phyloP scores from a whole-genome alignment of 2,113 vertebrate genomes.

The chimpanzee (Pan troglodytes) region NHGRI_mPanTro3-v2.1_pri NC_072421.2:13680001-13680500 shows the following conservation, averaged over 20 bases:
- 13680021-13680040: background rate
- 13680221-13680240: background rate
- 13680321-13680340: background rate
- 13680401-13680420: background rate
- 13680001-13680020: background rate
- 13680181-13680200: background rate
- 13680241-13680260: background rate
- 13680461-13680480: background rate
- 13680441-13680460: background rate
- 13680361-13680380: background rate
- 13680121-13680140: background rate
- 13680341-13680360: background rate
- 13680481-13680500: background rate
- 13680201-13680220: background rate
- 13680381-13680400: background rate
- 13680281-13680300: background rate
- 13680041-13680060: background rate
- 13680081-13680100: background rate
- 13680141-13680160: background rate
- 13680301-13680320: background rate
- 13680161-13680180: background rate
- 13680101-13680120: background rate
- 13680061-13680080: background rate
- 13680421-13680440: background rate
- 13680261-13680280: background rate